phyloP scores from a whole-genome alignment of 2,113 vertebrate species.

The Sinocyclocheilus rhinocerous region DNA sequence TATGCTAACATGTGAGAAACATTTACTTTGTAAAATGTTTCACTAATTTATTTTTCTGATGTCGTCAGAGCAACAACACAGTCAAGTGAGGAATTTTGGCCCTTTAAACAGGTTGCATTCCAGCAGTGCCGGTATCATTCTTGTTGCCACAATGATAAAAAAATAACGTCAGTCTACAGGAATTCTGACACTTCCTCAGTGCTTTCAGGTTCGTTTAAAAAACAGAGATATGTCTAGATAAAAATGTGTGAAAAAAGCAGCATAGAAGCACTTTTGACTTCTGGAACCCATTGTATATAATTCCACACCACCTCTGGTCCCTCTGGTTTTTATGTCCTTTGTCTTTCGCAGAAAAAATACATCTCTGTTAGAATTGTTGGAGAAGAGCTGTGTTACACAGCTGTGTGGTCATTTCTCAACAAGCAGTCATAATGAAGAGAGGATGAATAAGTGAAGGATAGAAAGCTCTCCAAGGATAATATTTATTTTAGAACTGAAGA shows the following conservation, averaged over 20 bases:
- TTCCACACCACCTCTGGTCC: not conserved
- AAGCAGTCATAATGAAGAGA: too few relatives aligned
- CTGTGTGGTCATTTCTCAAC: not conserved
- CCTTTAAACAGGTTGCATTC: not conserved
- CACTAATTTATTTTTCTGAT: too few relatives aligned
- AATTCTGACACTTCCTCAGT: constrained; percentile 8
- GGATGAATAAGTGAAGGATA: not conserved
- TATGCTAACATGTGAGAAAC: too few relatives aligned
- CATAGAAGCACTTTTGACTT: not conserved
- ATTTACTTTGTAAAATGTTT: too few relatives aligned
- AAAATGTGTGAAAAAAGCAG: too few relatives aligned
- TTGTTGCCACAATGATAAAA: not conserved
- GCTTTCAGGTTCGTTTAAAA: not conserved
- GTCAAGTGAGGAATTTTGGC: not conserved
- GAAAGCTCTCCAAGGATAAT: too few relatives aligned
- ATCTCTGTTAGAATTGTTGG: not conserved
- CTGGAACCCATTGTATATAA: not conserved
- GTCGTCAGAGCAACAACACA: not conserved
- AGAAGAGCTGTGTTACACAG: not conserved
- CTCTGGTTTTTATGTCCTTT: not conserved
- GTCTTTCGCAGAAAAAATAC: not conserved
- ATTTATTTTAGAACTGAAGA: too few relatives aligned
- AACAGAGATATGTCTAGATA: not conserved
- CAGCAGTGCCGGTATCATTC: not conserved
- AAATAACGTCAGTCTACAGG: not conserved